Percentiles rank a stretch among this genome's conserved stretches.
Conservation (phyloP, 2,888 invertebrate species). For the Lasioglossum leucozonium region DNA sequence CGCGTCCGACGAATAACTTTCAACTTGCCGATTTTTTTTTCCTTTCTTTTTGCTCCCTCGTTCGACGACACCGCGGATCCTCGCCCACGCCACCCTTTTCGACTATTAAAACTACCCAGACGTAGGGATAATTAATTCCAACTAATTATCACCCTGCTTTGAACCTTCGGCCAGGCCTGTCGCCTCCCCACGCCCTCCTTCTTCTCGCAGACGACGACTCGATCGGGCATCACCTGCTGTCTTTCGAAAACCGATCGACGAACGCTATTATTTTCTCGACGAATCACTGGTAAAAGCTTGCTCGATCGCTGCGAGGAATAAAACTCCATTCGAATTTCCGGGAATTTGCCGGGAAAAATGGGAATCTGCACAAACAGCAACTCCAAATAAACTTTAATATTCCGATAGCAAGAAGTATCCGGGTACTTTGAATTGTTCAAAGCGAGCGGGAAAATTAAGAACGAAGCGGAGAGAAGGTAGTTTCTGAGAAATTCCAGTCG, state of each 20-base stretch:
- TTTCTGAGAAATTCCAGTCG: slow-evolving; percentile 6
- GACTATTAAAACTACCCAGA: slow-evolving; percentile 74
- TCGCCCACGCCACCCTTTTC: slow-evolving; percentile 52
- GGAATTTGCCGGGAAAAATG: not conserved
- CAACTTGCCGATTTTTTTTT: slow-evolving; percentile 50
- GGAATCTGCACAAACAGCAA: not conserved
- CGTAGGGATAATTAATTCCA: slow-evolving; percentile 66
- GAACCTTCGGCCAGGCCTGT: slow-evolving; percentile 8
- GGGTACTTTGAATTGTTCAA: not conserved
- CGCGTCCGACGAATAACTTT: slow-evolving; percentile 46
- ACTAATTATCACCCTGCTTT: slow-evolving; percentile 51
- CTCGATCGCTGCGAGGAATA: not conserved
- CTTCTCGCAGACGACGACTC: not conserved
- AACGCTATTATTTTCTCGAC: not conserved
- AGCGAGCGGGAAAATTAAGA: not conserved
- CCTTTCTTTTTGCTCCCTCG: slow-evolving; percentile 8
- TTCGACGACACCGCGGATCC: slow-evolving; percentile 42
- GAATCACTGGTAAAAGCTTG: not conserved
- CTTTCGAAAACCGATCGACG: not conserved
- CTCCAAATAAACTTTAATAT: not conserved
- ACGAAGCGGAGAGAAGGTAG: not conserved
- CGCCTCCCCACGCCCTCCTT: no score
- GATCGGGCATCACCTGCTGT: slow-evolving; percentile 4
- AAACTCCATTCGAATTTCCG: not conserved
- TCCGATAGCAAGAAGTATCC: not conserved